phyloP scores from a whole-genome alignment of 2,888 invertebrate genomes.

The Anticlea derivata region DNA sequence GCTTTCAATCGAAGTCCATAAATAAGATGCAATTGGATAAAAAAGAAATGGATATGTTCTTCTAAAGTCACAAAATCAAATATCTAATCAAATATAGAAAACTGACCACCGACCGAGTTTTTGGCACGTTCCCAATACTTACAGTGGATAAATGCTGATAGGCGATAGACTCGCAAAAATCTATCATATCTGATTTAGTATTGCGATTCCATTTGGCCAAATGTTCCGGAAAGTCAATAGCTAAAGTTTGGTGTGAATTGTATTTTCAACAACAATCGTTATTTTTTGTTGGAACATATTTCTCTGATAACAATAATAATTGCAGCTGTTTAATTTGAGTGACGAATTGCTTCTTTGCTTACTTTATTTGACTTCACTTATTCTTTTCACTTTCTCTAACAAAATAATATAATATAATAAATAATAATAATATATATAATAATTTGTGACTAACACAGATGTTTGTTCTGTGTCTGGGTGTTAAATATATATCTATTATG shows the following conservation, averaged over 20 bases:
- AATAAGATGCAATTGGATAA: background rate
- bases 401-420: too few species aligned
- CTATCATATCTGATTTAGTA: conserved; percentile 42
- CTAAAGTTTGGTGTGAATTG: conserved; percentile 18
- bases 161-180: conserved; percentile 42
- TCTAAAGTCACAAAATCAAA: conserved; percentile 37
- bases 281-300: conserved; percentile 5
- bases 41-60: background rate
- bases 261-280: conserved; percentile 6
- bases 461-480: too few species aligned
- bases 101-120: conserved; percentile 43
- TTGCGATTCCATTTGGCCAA: conserved; percentile 29
- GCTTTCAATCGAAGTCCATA: too few species aligned
- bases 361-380: too few species aligned
- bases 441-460: too few species aligned
- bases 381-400: too few species aligned
- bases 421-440: too few species aligned
- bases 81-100: conserved; percentile 42
- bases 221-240: conserved; percentile 31
- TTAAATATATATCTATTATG: too few species aligned
- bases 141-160: conserved; percentile 43
- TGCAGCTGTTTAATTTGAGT: too few species aligned
- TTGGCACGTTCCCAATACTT: conserved; percentile 49
- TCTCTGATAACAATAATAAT: too few species aligned
- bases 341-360: too few species aligned